phyloP scores from a whole-genome alignment of 2,888 invertebrate genomes.

The Tetragnatha montana region DNA sequence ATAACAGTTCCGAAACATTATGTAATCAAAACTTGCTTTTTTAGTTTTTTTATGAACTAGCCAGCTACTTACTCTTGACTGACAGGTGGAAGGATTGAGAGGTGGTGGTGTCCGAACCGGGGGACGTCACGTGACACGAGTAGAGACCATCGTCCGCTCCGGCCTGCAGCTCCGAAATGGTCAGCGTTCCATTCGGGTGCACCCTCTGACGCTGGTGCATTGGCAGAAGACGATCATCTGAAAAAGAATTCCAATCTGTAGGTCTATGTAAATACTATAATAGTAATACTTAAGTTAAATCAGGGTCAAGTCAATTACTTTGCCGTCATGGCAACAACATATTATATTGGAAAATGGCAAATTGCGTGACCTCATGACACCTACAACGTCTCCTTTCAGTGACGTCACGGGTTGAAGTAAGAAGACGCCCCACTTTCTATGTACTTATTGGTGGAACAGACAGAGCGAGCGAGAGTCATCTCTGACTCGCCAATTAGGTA shows the following conservation, averaged over 20 bases:
- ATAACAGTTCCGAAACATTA: not conserved
- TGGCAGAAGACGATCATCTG: conserved; percentile 70
- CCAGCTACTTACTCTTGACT: conserved; percentile 54
- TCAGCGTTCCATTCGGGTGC: conserved; percentile 71
- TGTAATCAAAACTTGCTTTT: not conserved
- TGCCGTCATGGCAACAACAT: too few relatives aligned
- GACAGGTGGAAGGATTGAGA: conserved; percentile 57
- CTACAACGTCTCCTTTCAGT: too few relatives aligned
- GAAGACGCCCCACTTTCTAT: too few relatives aligned
- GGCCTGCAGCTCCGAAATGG: conserved; percentile 69
- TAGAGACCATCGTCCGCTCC: conserved; percentile 72
- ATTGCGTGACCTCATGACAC: too few relatives aligned
- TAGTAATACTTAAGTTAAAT: too few relatives aligned
- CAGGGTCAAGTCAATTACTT: too few relatives aligned
- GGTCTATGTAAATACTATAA: too few relatives aligned
- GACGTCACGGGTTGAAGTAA: too few relatives aligned
- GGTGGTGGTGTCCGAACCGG: conserved; percentile 43
- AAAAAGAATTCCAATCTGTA: not conserved
- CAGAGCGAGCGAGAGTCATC: too few relatives aligned
- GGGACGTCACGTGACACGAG: conserved; percentile 69
- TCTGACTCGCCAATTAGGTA: too few relatives aligned
- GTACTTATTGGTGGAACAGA: too few relatives aligned
- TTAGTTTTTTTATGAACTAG: not conserved
- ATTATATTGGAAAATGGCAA: too few relatives aligned
- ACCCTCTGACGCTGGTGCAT: conserved; percentile 70